Evolutionary conservation across 2,888 invertebrate species (phyloP), one percentile per base, ranked within the genome.

Genomic region (Dascillus cervinus): DNA sequence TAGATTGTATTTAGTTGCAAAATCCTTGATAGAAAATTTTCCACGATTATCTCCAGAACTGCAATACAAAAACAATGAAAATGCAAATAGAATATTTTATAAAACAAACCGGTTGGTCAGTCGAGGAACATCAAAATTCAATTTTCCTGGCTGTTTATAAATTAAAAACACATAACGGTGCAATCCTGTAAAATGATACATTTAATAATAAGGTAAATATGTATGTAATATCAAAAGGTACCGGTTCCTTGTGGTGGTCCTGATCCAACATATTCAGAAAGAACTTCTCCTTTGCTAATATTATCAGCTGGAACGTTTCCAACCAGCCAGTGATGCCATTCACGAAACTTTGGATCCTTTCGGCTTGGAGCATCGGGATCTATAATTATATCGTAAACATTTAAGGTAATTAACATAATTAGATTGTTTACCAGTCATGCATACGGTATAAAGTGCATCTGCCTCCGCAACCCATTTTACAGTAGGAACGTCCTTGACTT

Each of bases 321-420:
- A 15, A 85, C 73, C n/a, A 84, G 63, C 85, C 85, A 86, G 58
- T 86, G 85, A 48, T 80, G 78, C 74, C 79, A 82, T 63, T 85
- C 83, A 13, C 80, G 68, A 45, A 72, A 75, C 43, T 70, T 77
- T 0, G 83, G 84, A 32, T 73, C 71, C 39, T 70, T 67, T 17
- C 83, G 70, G 46, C 77, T 80, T 3, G 85, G 85, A 1, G 84
- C 84, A 64, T 86, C 86, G 3, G 84, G 85, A 62, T 86, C 85
- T 17, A 17, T 17, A 17, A 17, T 17, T 6, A 17, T 6, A 8
- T 17, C 17, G 17, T 17, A 17, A 17, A n/a, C n/a, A n/a, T n/a
- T n/a, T n/a, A n/a, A n/a, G n/a, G n/a, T n/a, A n/a, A n/a, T n/a
- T n/a, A n/a, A n/a, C n/a, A n/a, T n/a, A n/a, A n/a, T n/a, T n/a